Percentiles rank a stretch among this genome's conserved stretches.
Evolutionary conservation across 2,888 invertebrate species (phyloP).

Genomic region (Philaethria dido): DNA sequence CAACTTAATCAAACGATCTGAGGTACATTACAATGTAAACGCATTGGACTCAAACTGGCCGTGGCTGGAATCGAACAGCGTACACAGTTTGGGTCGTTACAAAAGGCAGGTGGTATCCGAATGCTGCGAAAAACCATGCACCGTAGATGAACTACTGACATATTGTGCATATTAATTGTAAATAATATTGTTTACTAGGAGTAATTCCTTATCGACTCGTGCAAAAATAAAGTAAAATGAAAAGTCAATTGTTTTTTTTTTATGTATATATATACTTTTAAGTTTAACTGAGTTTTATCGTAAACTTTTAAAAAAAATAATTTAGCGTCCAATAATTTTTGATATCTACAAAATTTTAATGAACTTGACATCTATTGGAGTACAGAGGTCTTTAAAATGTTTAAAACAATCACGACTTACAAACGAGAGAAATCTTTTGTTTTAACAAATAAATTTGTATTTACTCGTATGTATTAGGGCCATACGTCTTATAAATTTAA

Average conservation of each 20-base stretch:
- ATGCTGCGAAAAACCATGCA: constrained; percentile 18
- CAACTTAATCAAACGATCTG: constrained; percentile 13
- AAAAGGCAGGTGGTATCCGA: constrained; percentile 19
- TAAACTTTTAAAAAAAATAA: background rate
- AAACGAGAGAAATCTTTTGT: too few species aligned
- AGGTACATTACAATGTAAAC: background rate
- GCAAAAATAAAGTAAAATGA: background rate
- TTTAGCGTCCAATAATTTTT: background rate
- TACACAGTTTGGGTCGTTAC: constrained; percentile 6
- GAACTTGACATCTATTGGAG: too few species aligned
- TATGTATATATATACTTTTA: background rate
- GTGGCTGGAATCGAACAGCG: constrained; percentile 1
- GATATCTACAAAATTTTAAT: background rate
- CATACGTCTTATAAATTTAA: too few species aligned
- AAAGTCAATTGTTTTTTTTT: background rate
- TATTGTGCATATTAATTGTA: constrained; percentile 12
- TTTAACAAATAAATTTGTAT: too few species aligned
- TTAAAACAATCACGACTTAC: too few species aligned
- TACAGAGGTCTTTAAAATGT: too few species aligned
- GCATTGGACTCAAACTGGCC: background rate
- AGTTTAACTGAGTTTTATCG: background rate
- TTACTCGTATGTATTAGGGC: too few species aligned
- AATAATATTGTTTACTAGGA: background rate
- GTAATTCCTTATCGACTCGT: background rate
- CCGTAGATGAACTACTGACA: constrained; percentile 11